Conservation (phyloP, 2,797 vertebrate genomes). For the Poecilia velifera region DNA sequence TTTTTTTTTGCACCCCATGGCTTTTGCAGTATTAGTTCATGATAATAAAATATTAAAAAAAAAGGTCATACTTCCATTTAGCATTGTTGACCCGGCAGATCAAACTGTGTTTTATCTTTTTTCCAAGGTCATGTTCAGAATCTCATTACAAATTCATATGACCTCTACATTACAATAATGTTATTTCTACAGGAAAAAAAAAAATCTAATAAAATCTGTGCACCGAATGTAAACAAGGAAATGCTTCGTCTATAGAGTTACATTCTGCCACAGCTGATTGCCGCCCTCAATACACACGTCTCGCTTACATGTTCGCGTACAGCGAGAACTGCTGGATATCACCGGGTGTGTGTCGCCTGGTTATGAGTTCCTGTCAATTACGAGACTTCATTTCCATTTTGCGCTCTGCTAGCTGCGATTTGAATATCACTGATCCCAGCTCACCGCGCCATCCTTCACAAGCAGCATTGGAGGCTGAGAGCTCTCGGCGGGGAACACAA, state of each 20-base stretch:
- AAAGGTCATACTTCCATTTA: neutral
- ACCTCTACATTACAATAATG: neutral
- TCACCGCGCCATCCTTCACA: slow-evolving; percentile 58
- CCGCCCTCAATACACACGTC: slow-evolving; percentile 14
- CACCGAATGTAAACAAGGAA: neutral
- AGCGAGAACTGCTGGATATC: slow-evolving; percentile 34
- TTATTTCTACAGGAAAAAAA: neutral
- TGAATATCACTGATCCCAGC: slow-evolving; percentile 68
- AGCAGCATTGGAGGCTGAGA: slow-evolving; percentile 69
- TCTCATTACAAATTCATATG: neutral
- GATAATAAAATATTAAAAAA: neutral
- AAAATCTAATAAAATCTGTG: neutral
- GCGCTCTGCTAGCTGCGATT: slow-evolving; percentile 65
- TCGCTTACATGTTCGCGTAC: slow-evolving; percentile 28
- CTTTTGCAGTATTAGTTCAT: neutral
- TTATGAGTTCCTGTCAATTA: slow-evolving; percentile 71
- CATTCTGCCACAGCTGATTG: slow-evolving; percentile 34
- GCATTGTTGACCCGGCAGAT: neutral
- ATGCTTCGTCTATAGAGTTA: neutral
- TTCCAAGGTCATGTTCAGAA: neutral
- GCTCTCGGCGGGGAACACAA: slow-evolving; percentile 68
- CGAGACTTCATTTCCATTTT: slow-evolving; percentile 67
- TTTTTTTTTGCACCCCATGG: neutral
- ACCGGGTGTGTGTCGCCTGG: slow-evolving; percentile 37
- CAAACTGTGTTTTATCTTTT: neutral